phyloP scores from a whole-genome alignment of 2,797 vertebrate species.

The Hydrolagus colliei region DNA sequence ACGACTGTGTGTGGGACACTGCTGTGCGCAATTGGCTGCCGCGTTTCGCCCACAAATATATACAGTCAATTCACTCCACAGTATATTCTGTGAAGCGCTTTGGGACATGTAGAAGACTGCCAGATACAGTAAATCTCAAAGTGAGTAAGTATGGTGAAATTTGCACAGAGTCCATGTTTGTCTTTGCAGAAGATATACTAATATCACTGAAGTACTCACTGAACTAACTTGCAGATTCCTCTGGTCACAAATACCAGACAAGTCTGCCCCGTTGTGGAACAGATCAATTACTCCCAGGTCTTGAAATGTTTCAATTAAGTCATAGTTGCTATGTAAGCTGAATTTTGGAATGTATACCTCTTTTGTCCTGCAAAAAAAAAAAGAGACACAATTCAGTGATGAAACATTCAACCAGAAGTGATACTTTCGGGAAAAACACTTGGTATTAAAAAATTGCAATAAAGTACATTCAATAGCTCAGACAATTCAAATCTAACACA shows the following conservation, averaged over 20 bases:
- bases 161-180: neutral
- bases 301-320: conserved; percentile 25
- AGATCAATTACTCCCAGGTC: conserved; percentile 18
- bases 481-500: neutral
- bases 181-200: neutral
- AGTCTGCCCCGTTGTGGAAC: conserved; percentile 9
- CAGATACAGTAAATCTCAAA: neutral
- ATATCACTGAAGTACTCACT: conserved; percentile 1
- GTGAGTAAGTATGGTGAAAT: too few species aligned
- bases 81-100: too few species aligned
- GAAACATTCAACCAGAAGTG: neutral
- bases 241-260: conserved; percentile 15
- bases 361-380: conserved; percentile 11
- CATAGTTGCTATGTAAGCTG: conserved; percentile 17
- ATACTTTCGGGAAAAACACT: neutral
- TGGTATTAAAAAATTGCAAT: neutral
- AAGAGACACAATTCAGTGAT: neutral
- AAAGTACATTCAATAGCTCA: neutral
- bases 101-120: too few species aligned
- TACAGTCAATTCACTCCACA: too few species aligned
- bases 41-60: too few species aligned
- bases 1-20: too few species aligned
- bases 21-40: too few species aligned
- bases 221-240: neutral
- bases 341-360: conserved; percentile 28